A percentile compares a stretch with the other conserved stretches of the same genome.
Evolutionary conservation across 1,140 invertebrate species (phyloP).

Genomic region (Pogonomyrmex barbatus): DNA sequence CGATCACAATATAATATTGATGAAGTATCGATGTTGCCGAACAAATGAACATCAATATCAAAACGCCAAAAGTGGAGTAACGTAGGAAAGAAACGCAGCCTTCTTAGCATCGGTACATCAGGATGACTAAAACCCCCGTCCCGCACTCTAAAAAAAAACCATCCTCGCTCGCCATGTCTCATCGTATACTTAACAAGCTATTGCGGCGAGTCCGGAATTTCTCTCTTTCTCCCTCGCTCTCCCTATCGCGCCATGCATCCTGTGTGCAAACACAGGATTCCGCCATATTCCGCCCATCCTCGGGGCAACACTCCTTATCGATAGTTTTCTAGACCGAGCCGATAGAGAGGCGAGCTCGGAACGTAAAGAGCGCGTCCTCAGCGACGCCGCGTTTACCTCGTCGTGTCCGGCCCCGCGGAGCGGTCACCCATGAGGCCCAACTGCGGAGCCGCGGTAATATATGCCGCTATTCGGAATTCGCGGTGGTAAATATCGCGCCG

Average conservation of each 20-base stretch:
- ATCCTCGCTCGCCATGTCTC: not conserved
- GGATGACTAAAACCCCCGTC: not conserved
- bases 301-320: constrained; percentile 34
- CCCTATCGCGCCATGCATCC: not conserved
- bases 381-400: constrained; percentile 12
- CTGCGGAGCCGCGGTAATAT: constrained; percentile 59
- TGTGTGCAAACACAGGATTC: constrained; percentile 29
- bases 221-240: constrained; percentile 50
- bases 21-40: not conserved
- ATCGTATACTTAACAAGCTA: constrained; percentile 26
- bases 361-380: constrained; percentile 35
- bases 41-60: not conserved
- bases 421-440: constrained; percentile 43
- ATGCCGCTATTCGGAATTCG: constrained; percentile 65
- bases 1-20: not conserved
- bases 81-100: not conserved
- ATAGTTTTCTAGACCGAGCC: constrained; percentile 55
- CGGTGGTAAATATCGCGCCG: constrained; percentile 71
- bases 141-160: not conserved
- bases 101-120: not conserved
- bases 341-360: constrained; percentile 52
- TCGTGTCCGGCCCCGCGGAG: constrained; percentile 14
- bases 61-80: not conserved
- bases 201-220: not conserved
- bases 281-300: constrained; percentile 46